These are phyloP conservation scores for Ascidia mentula DNA, from an alignment of 23 tunicate genomes.

Conservation along the genomic window DNA sequence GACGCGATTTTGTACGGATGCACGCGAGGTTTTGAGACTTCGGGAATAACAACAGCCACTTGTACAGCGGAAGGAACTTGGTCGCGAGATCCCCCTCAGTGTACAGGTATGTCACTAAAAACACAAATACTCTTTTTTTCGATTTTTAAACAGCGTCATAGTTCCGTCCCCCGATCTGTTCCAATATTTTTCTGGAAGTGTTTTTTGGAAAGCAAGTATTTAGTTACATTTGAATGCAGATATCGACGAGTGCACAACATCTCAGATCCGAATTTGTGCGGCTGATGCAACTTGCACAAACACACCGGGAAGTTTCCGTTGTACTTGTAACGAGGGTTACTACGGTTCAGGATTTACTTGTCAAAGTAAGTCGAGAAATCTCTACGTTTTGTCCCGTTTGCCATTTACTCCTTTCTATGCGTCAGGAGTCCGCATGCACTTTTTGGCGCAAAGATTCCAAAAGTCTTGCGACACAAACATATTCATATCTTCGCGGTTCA, in stretches of 20 bases:
- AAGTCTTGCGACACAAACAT: too few species aligned
- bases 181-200: too few species aligned
- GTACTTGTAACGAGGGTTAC: slow-evolving; percentile 15
- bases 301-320: slow-evolving; percentile 7
- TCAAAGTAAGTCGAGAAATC: background rate
- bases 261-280: background rate
- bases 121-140: too few species aligned
- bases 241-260: slow-evolving; percentile 3
- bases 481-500: too few species aligned
- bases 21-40: background rate
- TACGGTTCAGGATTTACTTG: slow-evolving; percentile 8
- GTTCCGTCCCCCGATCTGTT: too few species aligned
- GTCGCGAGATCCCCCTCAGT: background rate
- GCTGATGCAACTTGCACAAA: slow-evolving; percentile 6
- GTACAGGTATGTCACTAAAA: background rate
- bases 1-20: slow-evolving; percentile 4
- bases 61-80: background rate
- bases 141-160: too few species aligned
- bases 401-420: too few species aligned
- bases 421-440: too few species aligned
- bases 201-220: background rate
- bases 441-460: too few species aligned
- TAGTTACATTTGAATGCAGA: too few species aligned
- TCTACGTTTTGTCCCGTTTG: background rate
- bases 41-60: background rate